These are phyloP conservation scores for Dasyprocta punctata DNA, from an alignment of 2,113 vertebrate genomes.

Conservation along the genomic window DNA sequence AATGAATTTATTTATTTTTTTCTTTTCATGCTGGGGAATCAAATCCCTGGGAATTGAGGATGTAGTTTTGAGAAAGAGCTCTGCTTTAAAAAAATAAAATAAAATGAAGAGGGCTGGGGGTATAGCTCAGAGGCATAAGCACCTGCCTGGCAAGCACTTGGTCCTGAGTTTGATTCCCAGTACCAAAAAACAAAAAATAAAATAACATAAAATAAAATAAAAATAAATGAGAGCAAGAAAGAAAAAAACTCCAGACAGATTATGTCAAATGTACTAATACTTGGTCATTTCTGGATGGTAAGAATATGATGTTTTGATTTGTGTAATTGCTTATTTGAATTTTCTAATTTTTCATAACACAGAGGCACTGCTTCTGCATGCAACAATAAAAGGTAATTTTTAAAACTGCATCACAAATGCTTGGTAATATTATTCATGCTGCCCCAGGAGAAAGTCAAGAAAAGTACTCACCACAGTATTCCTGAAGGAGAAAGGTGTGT, in stretches of 20 bases:
- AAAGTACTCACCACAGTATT: not conserved
- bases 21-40: not conserved
- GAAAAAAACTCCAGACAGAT: not conserved
- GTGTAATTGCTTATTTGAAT: not conserved
- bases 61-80: not conserved
- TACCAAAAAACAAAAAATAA: not conserved
- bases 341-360: constrained; percentile 5
- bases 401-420: constrained; percentile 39
- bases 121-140: too few species aligned
- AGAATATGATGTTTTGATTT: constrained; percentile 1
- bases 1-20: not conserved
- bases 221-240: not conserved
- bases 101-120: not conserved
- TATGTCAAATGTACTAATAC: not conserved
- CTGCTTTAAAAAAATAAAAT: not conserved
- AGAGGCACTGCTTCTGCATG: not conserved
- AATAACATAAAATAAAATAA: too few species aligned
- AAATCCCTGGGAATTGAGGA: not conserved
- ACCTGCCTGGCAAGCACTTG: too few species aligned
- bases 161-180: too few species aligned
- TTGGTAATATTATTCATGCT: constrained; percentile 41
- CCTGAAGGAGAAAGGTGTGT: not conserved
- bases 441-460: constrained; percentile 23
- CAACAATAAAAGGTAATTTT: constrained; percentile 46
- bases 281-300: not conserved